Evolutionary conservation across 1,140 invertebrate species (phyloP), one percentile per base, ranked within the genome.

Genomic region (Aleiodes sp.): DNA sequence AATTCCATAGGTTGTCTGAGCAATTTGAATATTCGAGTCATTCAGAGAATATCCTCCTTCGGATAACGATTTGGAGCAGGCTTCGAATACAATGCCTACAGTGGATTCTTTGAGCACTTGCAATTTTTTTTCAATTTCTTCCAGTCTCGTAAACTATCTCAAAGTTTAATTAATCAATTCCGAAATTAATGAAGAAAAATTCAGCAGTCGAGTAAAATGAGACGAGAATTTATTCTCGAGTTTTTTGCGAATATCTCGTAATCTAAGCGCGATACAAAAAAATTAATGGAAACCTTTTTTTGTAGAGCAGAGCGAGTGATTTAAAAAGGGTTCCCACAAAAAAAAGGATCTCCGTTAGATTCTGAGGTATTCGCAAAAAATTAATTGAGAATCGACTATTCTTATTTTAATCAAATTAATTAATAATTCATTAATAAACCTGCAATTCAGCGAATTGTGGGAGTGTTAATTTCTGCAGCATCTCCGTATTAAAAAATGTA

Each of bases 41-140:
- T 94, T 91, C 1, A 89, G 89, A 10, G 90, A 90, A 75, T 89
- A 96, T 0, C 94, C 94, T 64, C 90, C 89, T 2, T 89, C 88
- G n/a, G 91, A 86, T 1, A 96, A 86, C 2, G 92, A 91, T 0
- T 89, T 89, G 33, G 93, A 87, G 75, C 93, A 95, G 0, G 93
- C 90, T 26, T 90, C 88, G 43, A 88, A 88, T 46, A 92, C 84
- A 57, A 93, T 88, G 71, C 92, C 90, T 73, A 89, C 84, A 0
- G 90, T 86, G 10, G 91, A 82, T 10, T 83, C 81, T 12, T 91
- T 85, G 77, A 91, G 92, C 74, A 90, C 88, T 4, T 80, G 74
- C 14, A 94, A 75, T 74, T 89, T 87, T 10, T 74, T 82, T 70
- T 80, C 82, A 66, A 88, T 83, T 70, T 83, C 82, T 76, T 88